Evolutionary conservation across 2,888 invertebrate genomes (phyloP).

Genomic region (Andrena fulva): DNA sequence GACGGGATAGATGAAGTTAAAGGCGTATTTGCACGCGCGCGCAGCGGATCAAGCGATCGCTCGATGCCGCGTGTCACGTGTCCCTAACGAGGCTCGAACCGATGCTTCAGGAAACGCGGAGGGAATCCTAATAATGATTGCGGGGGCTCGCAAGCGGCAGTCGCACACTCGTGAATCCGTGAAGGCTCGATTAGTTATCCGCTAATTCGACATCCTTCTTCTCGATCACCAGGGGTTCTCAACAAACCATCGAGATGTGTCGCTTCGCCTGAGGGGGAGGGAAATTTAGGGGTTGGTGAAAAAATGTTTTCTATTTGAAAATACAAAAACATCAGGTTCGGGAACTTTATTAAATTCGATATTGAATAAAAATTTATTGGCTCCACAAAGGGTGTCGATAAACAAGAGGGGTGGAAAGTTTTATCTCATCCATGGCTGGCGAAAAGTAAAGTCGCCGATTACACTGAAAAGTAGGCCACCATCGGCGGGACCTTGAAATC

Average conservation of each 20-base stretch:
- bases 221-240: not conserved
- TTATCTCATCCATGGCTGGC: too few relatives aligned
- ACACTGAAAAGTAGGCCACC: not conserved
- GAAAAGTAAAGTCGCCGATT: not conserved
- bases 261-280: too few relatives aligned
- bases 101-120: not conserved
- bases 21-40: not conserved
- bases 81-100: constrained; percentile 19
- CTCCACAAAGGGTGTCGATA: too few relatives aligned
- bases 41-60: constrained; percentile 20
- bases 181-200: constrained; percentile 14
- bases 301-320: too few relatives aligned
- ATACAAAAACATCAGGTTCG: too few relatives aligned
- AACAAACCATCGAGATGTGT: not conserved
- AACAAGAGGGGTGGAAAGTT: too few relatives aligned
- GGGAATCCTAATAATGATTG: constrained; percentile 25
- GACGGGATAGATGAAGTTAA: not conserved
- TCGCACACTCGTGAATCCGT: constrained; percentile 4
- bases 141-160: not conserved
- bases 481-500: constrained; percentile 6
- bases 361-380: too few relatives aligned
- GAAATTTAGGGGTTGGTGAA: too few relatives aligned
- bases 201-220: not conserved
- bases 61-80: constrained; percentile 9
- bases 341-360: too few relatives aligned